phyloP scores from a whole-genome alignment of 2,113 vertebrate species.

The Orycteropus afer region DNA sequence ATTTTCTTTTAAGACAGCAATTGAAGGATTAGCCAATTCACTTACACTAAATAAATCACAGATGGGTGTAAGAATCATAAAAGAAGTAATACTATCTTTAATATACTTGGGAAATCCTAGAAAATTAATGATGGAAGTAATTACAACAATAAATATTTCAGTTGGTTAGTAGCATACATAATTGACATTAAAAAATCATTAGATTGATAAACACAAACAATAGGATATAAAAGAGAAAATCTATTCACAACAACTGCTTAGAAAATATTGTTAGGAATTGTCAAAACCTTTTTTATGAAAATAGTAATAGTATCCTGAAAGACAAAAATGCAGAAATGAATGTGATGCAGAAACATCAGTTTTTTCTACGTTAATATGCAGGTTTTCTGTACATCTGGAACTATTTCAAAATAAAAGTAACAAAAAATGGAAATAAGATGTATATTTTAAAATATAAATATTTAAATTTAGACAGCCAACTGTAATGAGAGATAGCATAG shows the following conservation, averaged over 20 bases:
- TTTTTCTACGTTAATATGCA: neutral
- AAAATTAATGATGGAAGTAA: neutral
- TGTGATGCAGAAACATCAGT: neutral
- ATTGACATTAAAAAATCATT: neutral
- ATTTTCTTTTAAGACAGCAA: neutral
- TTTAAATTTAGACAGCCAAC: neutral
- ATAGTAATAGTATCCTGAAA: neutral
- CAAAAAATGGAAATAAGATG: neutral
- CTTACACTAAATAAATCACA: neutral
- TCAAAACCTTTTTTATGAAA: neutral
- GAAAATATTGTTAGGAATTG: neutral
- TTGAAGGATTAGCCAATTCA: neutral
- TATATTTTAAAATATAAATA: neutral
- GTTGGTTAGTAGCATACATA: neutral
- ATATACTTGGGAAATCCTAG: neutral
- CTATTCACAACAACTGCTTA: neutral
- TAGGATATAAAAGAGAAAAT: neutral
- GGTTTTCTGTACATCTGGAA: neutral
- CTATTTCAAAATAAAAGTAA: neutral
- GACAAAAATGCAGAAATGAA: neutral
- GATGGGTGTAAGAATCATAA: too few species aligned
- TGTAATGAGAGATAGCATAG: neutral
- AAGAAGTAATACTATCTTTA: neutral
- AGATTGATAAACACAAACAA: neutral
- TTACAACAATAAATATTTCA: neutral